Evolutionary conservation across 2,888 invertebrate species (phyloP).

Genomic region (Drosophila robusta): DNA sequence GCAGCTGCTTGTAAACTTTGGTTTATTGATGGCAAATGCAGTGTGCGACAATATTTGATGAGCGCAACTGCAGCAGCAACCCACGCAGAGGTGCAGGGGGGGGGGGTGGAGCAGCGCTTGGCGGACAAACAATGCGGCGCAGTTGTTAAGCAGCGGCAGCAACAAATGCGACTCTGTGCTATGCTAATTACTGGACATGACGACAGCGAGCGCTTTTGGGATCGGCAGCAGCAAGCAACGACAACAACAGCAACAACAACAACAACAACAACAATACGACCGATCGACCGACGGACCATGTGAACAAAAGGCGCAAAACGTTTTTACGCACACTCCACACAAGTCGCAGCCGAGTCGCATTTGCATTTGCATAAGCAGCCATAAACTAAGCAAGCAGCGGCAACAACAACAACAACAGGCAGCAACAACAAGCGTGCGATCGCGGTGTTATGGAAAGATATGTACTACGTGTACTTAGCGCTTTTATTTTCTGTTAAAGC

Average conservation of each 20-base stretch:
- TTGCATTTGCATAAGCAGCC: conserved; percentile 79
- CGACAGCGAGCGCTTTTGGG: conserved; percentile 67
- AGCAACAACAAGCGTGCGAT: conserved; percentile 35
- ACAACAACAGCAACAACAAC: conserved; percentile 12
- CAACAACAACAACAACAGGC: conserved; percentile 16
- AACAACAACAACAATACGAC: conserved; percentile 15
- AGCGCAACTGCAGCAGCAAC: conserved; percentile 35
- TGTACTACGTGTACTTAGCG: conserved; percentile 44
- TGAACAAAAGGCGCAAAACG: conserved; percentile 79
- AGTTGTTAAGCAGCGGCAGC: conserved; percentile 54
- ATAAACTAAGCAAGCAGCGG: conserved; percentile 55
- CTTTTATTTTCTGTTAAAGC: conserved; percentile 31
- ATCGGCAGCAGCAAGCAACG: conserved; percentile 39
- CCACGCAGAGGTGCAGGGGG: conserved; percentile 20
- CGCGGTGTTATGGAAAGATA: conserved; percentile 41
- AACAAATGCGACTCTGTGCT: conserved; percentile 68
- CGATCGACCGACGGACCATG: conserved; percentile 54
- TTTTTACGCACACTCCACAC: conserved; percentile 73
- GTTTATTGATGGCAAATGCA: conserved; percentile 10
- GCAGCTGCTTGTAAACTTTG: background rate
- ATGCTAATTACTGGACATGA: conserved; percentile 81
- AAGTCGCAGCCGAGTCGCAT: conserved; percentile 49
- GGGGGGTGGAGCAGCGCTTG: conserved; percentile 15
- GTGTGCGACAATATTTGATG: conserved; percentile 28
- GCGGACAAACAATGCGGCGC: conserved; percentile 71